Percentiles rank a stretch among this genome's conserved stretches.
phyloP scores from a whole-genome alignment of 2,888 invertebrate species.

The Cabera pusaria region DNA sequence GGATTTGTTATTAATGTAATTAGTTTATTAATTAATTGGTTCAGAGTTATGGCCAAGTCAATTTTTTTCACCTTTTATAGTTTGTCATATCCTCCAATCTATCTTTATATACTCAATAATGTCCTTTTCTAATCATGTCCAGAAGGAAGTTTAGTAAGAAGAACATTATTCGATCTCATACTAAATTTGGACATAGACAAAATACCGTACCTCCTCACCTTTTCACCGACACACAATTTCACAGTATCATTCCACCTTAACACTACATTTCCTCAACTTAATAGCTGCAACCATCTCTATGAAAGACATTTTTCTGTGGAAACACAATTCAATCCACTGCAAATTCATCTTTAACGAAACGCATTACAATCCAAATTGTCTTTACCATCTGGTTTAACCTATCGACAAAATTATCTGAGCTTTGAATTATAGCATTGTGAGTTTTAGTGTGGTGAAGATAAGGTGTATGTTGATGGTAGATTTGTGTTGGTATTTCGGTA shows the following conservation, averaged over 20 bases:
- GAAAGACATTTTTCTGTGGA: slow-evolving; percentile 34
- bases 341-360: slow-evolving; percentile 22
- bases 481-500: slow-evolving; percentile 33
- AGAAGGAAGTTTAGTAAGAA: no score
- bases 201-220: no score
- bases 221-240: slow-evolving; percentile 13
- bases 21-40: no score
- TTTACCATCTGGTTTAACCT: slow-evolving; percentile 25
- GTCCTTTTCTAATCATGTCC: no score
- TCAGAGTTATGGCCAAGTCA: no score
- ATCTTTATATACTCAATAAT: no score
- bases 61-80: no score
- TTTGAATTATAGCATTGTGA: slow-evolving; percentile 18
- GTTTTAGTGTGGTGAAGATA: slow-evolving; percentile 15
- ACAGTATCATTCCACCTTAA: slow-evolving; percentile 11
- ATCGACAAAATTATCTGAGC: slow-evolving; percentile 21
- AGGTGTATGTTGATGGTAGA: slow-evolving; percentile 18
- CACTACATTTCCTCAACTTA: slow-evolving; percentile 19
- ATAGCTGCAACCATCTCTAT: slow-evolving; percentile 21
- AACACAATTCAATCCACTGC: slow-evolving; percentile 14
- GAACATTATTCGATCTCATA: no score
- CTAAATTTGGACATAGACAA: no score
- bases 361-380: slow-evolving; percentile 24
- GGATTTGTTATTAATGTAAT: no score
- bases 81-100: no score